These are phyloP conservation scores for Drosophila neoperkinsi DNA, from an alignment of 2,888 invertebrate species.

Conservation along the genomic window DNA sequence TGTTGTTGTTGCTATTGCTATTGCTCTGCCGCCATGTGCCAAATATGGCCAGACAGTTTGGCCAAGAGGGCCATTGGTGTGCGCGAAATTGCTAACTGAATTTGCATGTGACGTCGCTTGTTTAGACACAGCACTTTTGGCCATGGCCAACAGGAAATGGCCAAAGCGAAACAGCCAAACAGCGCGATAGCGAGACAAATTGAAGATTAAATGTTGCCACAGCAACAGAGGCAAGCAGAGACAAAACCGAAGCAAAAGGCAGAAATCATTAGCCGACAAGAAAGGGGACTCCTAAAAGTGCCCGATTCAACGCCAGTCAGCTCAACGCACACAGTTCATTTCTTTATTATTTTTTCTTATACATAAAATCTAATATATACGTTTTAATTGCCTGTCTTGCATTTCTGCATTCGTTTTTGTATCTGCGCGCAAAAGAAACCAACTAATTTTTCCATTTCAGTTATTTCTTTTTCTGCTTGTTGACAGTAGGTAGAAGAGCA, in stretches of 20 bases:
- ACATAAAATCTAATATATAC: conserved; percentile 6
- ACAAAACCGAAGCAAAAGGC: neutral
- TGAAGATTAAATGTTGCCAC: conserved; percentile 46
- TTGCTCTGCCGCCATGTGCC: conserved; percentile 53
- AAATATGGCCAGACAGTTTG: conserved; percentile 63
- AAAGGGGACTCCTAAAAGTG: neutral
- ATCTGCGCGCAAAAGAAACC: conserved; percentile 22
- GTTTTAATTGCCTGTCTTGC: conserved; percentile 69
- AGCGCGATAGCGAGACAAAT: conserved; percentile 42
- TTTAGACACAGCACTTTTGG: conserved; percentile 15
- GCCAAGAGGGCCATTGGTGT: conserved; percentile 54
- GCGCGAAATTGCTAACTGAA: conserved; percentile 59
- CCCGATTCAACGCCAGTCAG: conserved; percentile 6
- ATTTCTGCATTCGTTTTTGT: conserved; percentile 52
- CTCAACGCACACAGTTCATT: conserved; percentile 1
- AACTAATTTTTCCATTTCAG: conserved; percentile 61
- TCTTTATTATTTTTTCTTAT: neutral
- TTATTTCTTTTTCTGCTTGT: conserved; percentile 22
- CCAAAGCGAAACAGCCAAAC: conserved; percentile 11
- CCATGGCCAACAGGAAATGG: conserved; percentile 47
- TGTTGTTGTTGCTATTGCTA: conserved; percentile 6
- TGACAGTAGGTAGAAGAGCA: conserved; percentile 47
- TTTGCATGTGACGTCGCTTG: conserved; percentile 48
- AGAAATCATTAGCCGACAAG: conserved; percentile 22
- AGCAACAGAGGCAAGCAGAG: neutral